phyloP scores from a whole-genome alignment of 37 sponge, comb jelly and placozoan genomes.

The Cliona cf. orientalis region DNA sequence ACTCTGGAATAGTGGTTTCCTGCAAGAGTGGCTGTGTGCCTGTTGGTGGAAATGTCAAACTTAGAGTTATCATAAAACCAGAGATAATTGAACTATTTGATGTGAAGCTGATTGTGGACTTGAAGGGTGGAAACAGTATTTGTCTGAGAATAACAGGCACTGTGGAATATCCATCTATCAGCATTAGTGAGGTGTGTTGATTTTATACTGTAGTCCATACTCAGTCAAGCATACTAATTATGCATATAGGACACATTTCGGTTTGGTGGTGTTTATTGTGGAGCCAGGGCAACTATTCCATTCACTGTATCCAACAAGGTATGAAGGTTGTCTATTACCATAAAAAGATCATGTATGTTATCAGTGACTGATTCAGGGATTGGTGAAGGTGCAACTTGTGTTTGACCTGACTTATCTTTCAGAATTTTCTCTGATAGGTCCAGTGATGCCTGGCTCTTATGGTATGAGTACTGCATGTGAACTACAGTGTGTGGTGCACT shows the following conservation, averaged over 20 bases:
- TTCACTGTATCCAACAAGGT: conserved; percentile 75
- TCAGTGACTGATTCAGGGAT: too few species aligned
- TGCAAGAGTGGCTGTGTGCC: conserved; percentile 84
- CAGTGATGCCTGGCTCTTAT: conserved; percentile 13
- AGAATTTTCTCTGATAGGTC: conserved; percentile 60
- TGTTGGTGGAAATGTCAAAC: conserved; percentile 63
- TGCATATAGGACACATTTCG: conserved; percentile 55
- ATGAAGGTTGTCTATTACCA: background rate
- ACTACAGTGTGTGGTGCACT: too few species aligned
- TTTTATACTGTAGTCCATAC: background rate
- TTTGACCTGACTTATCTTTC: conserved; percentile 62
- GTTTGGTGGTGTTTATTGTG: conserved; percentile 87
- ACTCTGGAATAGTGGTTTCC: conserved; percentile 54
- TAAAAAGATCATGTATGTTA: too few species aligned
- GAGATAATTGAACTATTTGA: conserved; percentile 67
- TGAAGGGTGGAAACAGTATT: conserved; percentile 66
- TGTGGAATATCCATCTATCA: conserved; percentile 76
- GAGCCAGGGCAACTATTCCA: conserved; percentile 33
- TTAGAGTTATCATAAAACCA: conserved; percentile 51
- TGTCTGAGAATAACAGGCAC: conserved; percentile 64
- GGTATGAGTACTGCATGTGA: background rate
- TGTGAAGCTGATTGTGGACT: conserved; percentile 44
- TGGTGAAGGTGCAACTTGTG: conserved; percentile 33
- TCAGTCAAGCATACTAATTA: too few species aligned
- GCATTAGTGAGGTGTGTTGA: conserved; percentile 51